phyloP scores from a whole-genome alignment of 2,888 invertebrate species.

The Rhamnusium bicolor region DNA sequence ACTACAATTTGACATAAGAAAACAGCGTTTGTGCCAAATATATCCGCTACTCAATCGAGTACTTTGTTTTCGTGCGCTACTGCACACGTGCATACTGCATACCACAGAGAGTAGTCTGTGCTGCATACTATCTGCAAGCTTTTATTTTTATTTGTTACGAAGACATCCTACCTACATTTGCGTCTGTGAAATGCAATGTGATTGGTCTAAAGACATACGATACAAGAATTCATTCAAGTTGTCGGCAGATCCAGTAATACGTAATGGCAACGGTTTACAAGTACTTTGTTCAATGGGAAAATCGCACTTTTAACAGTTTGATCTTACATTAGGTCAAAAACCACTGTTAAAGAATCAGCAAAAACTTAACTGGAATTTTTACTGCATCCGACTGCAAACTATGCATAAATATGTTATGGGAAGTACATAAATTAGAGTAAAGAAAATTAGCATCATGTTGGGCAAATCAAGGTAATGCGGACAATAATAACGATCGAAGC shows the following conservation, averaged over 20 bases:
- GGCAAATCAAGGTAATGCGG: too few species aligned
- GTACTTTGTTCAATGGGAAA: conserved; percentile 6
- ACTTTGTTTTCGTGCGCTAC: background rate
- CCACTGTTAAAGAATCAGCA: background rate
- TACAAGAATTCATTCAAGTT: conserved; percentile 3
- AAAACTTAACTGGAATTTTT: background rate
- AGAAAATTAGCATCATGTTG: too few species aligned
- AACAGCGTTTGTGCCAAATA: too few species aligned
- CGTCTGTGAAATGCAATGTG: background rate
- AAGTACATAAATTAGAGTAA: too few species aligned
- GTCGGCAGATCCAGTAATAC: background rate
- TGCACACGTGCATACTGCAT: too few species aligned
- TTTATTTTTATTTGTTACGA: background rate
- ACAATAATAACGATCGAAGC: too few species aligned
- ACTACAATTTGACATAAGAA: too few species aligned
- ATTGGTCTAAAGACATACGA: background rate
- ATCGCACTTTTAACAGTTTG: background rate
- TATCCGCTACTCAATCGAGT: too few species aligned
- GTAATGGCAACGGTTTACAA: background rate
- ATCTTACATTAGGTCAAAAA: background rate
- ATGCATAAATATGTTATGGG: too few species aligned
- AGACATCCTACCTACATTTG: too few species aligned
- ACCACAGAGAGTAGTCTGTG: too few species aligned
- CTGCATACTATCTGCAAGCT: background rate
- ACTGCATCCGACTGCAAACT: background rate